These are phyloP conservation scores for Monodelphis domestica DNA, from an alignment of 2,797 vertebrate species.

Conservation along the genomic window DNA sequence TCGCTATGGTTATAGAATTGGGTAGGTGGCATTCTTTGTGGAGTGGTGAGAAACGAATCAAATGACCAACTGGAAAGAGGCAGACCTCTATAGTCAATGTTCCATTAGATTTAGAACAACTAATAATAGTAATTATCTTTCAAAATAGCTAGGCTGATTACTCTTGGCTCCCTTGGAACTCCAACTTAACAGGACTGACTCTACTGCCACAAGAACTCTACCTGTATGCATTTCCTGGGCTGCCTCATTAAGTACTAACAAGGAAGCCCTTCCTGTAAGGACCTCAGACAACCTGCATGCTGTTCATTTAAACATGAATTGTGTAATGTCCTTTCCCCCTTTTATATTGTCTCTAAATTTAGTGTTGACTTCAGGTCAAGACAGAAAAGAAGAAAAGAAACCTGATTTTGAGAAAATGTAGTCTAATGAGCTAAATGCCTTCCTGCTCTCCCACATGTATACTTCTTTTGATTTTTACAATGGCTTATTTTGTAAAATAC, in stretches of 20 bases:
- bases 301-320: slow-evolving; percentile 27
- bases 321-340: background rate
- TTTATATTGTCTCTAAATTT: slow-evolving; percentile 27
- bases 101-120: slow-evolving; percentile 45
- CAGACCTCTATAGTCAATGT: slow-evolving; percentile 54
- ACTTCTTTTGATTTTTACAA: slow-evolving; percentile 58
- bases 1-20: slow-evolving; percentile 34
- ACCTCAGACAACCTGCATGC: slow-evolving; percentile 29
- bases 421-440: slow-evolving; percentile 45
- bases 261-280: background rate
- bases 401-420: slow-evolving; percentile 26
- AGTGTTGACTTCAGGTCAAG: slow-evolving; percentile 2
- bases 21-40: slow-evolving; percentile 21
- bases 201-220: background rate
- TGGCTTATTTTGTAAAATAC: background rate
- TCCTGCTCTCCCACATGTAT: background rate
- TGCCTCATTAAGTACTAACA: background rate
- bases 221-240: background rate
- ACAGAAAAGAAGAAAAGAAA: slow-evolving; percentile 52
- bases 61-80: slow-evolving; percentile 60
- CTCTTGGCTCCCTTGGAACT: slow-evolving; percentile 26
- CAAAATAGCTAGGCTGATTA: slow-evolving; percentile 14
- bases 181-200: slow-evolving; percentile 7
- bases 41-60: slow-evolving; percentile 43
- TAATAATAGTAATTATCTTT: slow-evolving; percentile 62